phyloP scores from a whole-genome alignment of 2,113 vertebrate genomes.

The Chionis minor region DNA sequence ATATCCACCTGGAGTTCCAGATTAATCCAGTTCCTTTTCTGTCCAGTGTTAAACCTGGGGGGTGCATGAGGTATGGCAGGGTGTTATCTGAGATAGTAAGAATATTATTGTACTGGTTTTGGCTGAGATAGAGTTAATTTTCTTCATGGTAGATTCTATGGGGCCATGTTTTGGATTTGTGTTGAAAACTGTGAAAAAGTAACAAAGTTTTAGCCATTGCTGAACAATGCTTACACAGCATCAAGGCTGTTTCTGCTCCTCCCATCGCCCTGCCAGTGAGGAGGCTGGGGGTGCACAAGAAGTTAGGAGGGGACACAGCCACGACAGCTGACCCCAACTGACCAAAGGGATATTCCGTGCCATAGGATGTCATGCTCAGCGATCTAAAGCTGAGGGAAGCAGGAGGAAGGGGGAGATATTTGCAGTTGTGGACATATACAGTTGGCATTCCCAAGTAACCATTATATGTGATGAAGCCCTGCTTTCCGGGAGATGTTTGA shows the following conservation, averaged over 20 bases:
- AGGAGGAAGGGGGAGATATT: neutral
- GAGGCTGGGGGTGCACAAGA: neutral
- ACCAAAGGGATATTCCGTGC: neutral
- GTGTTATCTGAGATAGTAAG: neutral
- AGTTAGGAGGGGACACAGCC: too few relatives aligned
- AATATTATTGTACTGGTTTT: neutral
- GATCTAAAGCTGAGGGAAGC: neutral
- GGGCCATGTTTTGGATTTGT: neutral
- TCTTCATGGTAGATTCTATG: neutral
- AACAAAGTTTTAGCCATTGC: neutral
- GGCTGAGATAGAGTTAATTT: neutral
- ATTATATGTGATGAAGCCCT: rapidly evolving
- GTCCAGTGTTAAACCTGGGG: neutral
- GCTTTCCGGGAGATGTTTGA: neutral
- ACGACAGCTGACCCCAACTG: neutral
- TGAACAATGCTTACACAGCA: neutral
- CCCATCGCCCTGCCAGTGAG: rapidly evolving
- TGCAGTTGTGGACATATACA: too few relatives aligned
- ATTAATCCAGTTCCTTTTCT: neutral
- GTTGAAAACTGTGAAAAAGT: neutral
- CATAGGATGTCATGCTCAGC: neutral
- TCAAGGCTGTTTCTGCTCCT: neutral
- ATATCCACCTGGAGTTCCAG: neutral
- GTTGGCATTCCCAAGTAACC: neutral
- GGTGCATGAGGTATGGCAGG: neutral